Evolutionary conservation across 2,797 vertebrate species (phyloP), one percentile per base, ranked within the genome.

Genomic region (Tarsius wallacei): DNA sequence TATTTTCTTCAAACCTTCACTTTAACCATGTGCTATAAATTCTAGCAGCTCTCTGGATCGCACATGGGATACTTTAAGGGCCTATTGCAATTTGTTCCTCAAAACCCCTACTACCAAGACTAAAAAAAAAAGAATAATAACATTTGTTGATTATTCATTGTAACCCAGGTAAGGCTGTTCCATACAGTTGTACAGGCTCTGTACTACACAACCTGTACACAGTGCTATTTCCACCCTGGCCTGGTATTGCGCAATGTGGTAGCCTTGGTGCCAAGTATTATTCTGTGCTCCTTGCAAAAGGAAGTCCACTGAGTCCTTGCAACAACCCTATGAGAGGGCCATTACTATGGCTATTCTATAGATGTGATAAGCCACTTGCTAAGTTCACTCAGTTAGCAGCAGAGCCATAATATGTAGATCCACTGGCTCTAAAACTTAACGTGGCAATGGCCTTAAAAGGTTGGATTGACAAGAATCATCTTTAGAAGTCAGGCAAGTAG

Each of bases 281-380:
- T 86, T 93, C 33, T 85, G 55, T 63, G 55, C 42, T 55, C 28
- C 85, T 81, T 78, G 36, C 4, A 55, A 87, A 93, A 90, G 28
- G 11, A 71, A 73, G 28, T 61, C 73, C 7, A 61, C 66, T 2
- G 1, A 59, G 9, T 74, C 17, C 66, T 73, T 87, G 73, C 49
- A 87, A 26, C 21, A 17, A 33, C 14, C 26, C 10, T 63, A 14
- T 21, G 36, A 77, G 47, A 76, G 24, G 15, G 5, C 3, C 22
- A 19, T 94, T 63, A 22, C 17, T 14, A 16, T 26, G 16, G 17
- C 31, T 2, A 7, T 53, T 82, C 31, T 59, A 22, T 21, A 17
- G 47, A 61, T 89, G 80, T 86, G 70, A 63, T n/a, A 83, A 83
- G 26, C 6, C 42, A 24, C 22, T 55, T 90, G 19, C 13, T 59